Evolutionary conservation across 2,797 vertebrate genomes (phyloP).

Genomic region (Falco naumanni): DNA sequence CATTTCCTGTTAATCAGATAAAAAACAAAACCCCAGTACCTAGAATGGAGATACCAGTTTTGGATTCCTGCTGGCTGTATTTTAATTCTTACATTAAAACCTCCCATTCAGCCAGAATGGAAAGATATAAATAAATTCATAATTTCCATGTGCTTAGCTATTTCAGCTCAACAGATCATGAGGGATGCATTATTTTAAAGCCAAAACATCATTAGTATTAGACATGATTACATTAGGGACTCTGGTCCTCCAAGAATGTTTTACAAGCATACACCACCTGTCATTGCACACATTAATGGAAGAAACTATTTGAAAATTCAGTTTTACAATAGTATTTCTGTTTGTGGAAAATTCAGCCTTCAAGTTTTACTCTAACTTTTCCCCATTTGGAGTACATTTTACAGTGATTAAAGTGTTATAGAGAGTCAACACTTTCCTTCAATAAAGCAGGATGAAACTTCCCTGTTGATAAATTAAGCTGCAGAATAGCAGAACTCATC

Average conservation of each 20-base stretch:
- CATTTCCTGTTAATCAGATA: slow-evolving; percentile 32
- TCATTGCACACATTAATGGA: neutral
- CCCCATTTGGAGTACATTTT: neutral
- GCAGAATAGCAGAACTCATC: neutral
- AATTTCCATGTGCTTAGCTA: slow-evolving; percentile 1
- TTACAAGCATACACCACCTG: neutral
- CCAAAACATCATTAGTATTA: neutral
- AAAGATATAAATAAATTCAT: slow-evolving; percentile 37
- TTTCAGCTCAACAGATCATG: neutral
- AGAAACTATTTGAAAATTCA: neutral
- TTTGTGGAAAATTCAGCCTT: neutral
- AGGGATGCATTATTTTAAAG: slow-evolving; percentile 29
- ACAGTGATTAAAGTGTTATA: neutral
- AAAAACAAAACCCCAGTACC: slow-evolving; percentile 26
- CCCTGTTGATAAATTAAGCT: neutral
- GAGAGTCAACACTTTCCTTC: neutral
- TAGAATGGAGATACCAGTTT: neutral
- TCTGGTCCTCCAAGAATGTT: neutral
- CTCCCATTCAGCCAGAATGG: neutral
- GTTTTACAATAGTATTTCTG: neutral
- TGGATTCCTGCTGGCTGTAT: slow-evolving; percentile 22
- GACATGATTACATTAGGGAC: neutral
- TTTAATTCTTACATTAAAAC: slow-evolving; percentile 46
- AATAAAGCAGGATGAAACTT: neutral
- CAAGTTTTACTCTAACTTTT: neutral